Evolutionary conservation across 1,140 invertebrate species (phyloP), one percentile per base, ranked within the genome.

Genomic region (Drosophila tropicalis): DNA sequence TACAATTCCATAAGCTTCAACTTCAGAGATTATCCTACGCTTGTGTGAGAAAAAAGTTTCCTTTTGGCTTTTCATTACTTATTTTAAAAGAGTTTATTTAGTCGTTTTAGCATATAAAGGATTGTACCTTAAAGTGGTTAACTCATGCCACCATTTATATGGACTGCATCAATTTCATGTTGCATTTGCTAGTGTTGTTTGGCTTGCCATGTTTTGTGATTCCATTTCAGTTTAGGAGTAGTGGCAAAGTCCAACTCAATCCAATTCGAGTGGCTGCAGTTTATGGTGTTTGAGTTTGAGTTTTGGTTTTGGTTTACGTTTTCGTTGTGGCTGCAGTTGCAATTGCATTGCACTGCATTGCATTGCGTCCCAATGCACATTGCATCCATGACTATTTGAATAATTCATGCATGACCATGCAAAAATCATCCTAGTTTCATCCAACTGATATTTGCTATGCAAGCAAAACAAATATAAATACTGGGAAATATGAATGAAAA

Each of bases 241-340:
- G 34, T 19, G 32, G 12, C 15, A n/a, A 9, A 57, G 32, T 64
- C 62, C 72, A 79, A 80, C 83, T 73, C 76, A 81, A 82, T 87
- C 70, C 64, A 62, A 75, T 84, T 81, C 73, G 68, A 87, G 72
- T 89, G 80, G 17, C 54, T 89, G 79, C 84, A 72, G 76, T 67
- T 87, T 75, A 83, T 77, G 69, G 68, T 74, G 71, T 87, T 89
- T 84, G 84, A 74, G 74, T 87, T 87, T 71, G 51, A 60, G 60
- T 69, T 81, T 76, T 70, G 51, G 57, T 71, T 70, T 63, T 71
- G 67, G 41, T 63, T 73, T 70, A 36, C 36, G 39, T 17, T 29
- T 29, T 29, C 47, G 67, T 67, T 10, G 34, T 12, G 7, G 34
- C 9, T 19, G 15, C 15, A 17, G 15, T 51, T 51, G 44, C 44